Conservation (phyloP, 2,797 vertebrate species). For the Hapalemur alaotrensis region DNA sequence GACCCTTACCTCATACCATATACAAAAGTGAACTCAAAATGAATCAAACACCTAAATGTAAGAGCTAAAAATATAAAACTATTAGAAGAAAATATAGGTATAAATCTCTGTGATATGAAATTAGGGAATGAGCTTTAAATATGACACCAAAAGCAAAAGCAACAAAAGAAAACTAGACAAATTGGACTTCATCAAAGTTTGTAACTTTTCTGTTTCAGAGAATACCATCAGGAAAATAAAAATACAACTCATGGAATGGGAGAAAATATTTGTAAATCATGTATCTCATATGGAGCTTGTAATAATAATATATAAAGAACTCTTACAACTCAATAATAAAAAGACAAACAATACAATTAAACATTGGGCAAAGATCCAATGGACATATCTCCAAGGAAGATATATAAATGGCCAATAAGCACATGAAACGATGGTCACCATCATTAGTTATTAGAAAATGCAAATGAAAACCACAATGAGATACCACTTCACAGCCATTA, state of each 20-base stretch:
- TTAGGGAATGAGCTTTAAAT: background rate
- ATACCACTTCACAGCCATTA: background rate
- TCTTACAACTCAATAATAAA: background rate
- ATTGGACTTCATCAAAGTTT: background rate
- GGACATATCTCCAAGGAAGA: background rate
- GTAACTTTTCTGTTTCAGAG: conserved; percentile 7
- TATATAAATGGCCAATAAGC: background rate
- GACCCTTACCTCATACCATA: background rate
- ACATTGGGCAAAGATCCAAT: background rate
- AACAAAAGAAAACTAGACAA: background rate
- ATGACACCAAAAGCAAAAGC: background rate
- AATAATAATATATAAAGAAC: background rate
- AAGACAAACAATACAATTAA: conserved; percentile 23
- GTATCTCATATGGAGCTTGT: background rate
- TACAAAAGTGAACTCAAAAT: background rate
- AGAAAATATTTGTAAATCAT: conserved; percentile 43
- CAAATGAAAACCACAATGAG: background rate
- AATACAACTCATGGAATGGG: background rate
- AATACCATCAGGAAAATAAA: background rate
- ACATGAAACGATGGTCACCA: background rate
- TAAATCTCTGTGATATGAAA: background rate
- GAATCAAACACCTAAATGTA: background rate
- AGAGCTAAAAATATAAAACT: background rate
- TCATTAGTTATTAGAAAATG: background rate
- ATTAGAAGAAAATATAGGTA: background rate